phyloP scores from a whole-genome alignment of 2,888 invertebrate species.

The Pristionchus japonicus region DNA sequence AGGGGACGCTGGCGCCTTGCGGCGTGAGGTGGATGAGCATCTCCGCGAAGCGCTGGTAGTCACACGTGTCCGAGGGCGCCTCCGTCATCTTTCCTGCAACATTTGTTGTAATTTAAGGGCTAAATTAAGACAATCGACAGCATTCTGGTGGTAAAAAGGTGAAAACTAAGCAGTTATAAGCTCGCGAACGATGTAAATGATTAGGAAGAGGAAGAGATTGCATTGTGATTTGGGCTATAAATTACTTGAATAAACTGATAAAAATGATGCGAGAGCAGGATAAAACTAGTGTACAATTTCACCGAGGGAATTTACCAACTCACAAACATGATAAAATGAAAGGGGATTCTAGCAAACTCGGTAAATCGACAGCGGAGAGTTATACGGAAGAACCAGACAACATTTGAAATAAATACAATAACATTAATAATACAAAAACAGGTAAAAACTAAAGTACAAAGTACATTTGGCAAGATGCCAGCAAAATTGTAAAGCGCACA shows the following conservation, averaged over 20 bases:
- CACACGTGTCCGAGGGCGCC: slow-evolving; percentile 69
- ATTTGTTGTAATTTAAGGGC: no score
- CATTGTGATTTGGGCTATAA: not conserved
- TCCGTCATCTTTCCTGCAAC: slow-evolving; percentile 64
- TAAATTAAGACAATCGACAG: no score
- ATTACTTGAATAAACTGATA: not conserved
- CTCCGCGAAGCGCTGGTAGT: slow-evolving; percentile 72
- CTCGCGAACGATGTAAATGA: no score
- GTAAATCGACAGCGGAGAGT: no score
- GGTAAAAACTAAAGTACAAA: not conserved
- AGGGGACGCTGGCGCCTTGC: slow-evolving; percentile 68
- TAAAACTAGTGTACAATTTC: not conserved
- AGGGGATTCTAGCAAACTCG: no score
- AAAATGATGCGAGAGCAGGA: not conserved
- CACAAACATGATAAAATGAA: no score
- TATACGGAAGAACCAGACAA: no score
- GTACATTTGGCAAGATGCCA: slow-evolving; percentile 25
- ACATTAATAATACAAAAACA: not conserved
- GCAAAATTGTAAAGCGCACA: not conserved
- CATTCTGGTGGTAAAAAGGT: no score
- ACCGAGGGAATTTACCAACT: no score
- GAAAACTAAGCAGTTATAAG: no score
- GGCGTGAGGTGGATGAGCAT: slow-evolving; percentile 72
- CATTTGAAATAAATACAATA: no score
- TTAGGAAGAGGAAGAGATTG: no score